Conservation (phyloP, 2,113 vertebrate genomes). For the Lepisosteus oculatus region DNA sequence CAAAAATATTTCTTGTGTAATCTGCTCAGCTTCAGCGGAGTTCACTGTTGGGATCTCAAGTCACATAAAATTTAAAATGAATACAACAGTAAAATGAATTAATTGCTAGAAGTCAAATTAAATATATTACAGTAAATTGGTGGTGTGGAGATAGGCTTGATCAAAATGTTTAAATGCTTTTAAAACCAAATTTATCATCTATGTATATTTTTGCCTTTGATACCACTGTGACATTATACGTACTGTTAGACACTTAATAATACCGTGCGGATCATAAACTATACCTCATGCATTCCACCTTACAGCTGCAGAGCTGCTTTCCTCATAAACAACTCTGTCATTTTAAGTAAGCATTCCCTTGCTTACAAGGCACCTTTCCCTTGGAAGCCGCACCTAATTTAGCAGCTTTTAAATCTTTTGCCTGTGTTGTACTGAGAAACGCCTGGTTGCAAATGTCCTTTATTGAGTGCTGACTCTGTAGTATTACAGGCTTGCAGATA, state of each 20-base stretch:
- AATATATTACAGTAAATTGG: too few species aligned
- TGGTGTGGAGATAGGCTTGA: too few species aligned
- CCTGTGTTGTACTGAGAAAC: slow-evolving; percentile 71
- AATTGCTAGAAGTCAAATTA: too few species aligned
- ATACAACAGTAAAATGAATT: too few species aligned
- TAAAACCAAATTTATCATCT: neutral
- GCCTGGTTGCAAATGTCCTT: slow-evolving; percentile 79
- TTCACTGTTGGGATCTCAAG: too few species aligned
- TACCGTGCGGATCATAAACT: slow-evolving; percentile 63
- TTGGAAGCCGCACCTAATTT: slow-evolving; percentile 72
- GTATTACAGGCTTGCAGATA: slow-evolving; percentile 75
- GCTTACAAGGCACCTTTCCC: slow-evolving; percentile 76
- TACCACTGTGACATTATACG: slow-evolving; percentile 54
- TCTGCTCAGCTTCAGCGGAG: too few species aligned
- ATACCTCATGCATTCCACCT: slow-evolving; percentile 45
- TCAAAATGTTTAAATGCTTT: too few species aligned
- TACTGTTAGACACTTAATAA: slow-evolving; percentile 67
- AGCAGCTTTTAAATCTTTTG: slow-evolving; percentile 77
- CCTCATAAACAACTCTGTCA: slow-evolving; percentile 74
- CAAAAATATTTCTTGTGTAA: slow-evolving; percentile 21
- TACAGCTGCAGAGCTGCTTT: slow-evolving; percentile 43
- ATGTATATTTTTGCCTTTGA: slow-evolving; percentile 54
- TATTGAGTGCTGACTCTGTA: slow-evolving; percentile 77
- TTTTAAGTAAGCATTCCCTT: slow-evolving; percentile 70
- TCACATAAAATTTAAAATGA: too few species aligned